These are phyloP conservation scores for Streptopelia turtur DNA, from an alignment of 2,797 vertebrate species.

Conservation along the genomic window DNA sequence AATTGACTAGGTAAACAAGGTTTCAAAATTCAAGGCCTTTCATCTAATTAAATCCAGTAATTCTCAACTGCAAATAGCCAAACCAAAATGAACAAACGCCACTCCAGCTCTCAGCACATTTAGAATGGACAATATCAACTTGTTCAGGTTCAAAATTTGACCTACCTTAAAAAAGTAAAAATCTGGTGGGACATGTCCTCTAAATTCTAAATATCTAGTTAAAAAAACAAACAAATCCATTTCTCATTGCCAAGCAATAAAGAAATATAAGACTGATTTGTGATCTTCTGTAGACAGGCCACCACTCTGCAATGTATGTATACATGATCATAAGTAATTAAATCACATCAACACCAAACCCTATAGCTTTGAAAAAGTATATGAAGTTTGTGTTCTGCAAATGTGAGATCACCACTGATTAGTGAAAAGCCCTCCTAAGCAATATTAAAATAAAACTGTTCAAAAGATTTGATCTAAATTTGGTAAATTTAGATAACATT, in stretches of 20 bases:
- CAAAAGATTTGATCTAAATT: not conserved
- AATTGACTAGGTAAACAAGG: not conserved
- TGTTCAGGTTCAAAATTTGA: slow-evolving; percentile 60
- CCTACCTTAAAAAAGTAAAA: slow-evolving; percentile 72
- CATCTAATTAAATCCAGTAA: slow-evolving; percentile 15
- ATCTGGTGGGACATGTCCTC: slow-evolving; percentile 67
- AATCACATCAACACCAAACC: slow-evolving; percentile 15
- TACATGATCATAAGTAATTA: not conserved
- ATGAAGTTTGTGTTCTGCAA: not conserved
- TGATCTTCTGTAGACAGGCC: slow-evolving; percentile 53
- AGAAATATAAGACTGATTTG: slow-evolving; percentile 55
- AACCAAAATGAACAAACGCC: slow-evolving; percentile 62
- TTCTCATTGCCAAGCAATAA: slow-evolving; percentile 65
- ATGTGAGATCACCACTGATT: not conserved
- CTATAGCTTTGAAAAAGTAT: not conserved
- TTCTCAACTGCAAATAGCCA: slow-evolving; percentile 64
- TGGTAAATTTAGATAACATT: not conserved
- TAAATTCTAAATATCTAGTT: slow-evolving; percentile 74
- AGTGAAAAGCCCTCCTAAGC: not conserved
- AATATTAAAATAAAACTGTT: not conserved
- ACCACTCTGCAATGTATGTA: slow-evolving; percentile 23
- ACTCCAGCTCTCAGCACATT: slow-evolving; percentile 72
- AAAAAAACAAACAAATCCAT: slow-evolving; percentile 72
- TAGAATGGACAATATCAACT: slow-evolving; percentile 62
- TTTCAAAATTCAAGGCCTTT: slow-evolving; percentile 11